Percentiles rank a stretch among this genome's conserved stretches.
phyloP scores from a whole-genome alignment of 2,113 vertebrate species.

The Microcebus lehilahytsara region DNA sequence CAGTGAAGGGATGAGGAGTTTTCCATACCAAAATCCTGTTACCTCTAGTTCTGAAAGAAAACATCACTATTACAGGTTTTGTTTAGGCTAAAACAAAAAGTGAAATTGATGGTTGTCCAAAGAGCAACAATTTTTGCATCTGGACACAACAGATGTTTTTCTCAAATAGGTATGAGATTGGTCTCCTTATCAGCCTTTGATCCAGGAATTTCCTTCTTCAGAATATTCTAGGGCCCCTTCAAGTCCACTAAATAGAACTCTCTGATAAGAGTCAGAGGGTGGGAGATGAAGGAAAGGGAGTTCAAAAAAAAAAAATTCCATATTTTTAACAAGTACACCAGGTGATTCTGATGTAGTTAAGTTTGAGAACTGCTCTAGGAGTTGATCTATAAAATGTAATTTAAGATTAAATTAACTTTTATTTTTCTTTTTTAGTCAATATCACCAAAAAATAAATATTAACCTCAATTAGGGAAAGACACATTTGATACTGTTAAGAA shows the following conservation, averaged over 20 bases:
- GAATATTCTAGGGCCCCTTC: background rate
- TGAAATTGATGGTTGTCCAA: background rate
- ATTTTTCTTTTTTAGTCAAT: background rate
- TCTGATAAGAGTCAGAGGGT: background rate
- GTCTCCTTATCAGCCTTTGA: background rate
- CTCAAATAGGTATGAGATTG: background rate
- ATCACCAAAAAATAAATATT: background rate
- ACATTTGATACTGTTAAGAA: background rate
- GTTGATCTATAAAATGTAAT: background rate
- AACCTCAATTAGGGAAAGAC: background rate
- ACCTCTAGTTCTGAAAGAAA: background rate
- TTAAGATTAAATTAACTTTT: background rate
- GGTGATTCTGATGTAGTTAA: background rate
- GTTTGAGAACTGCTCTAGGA: background rate
- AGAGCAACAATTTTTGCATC: background rate
- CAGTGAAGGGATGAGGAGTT: background rate
- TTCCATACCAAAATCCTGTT: background rate
- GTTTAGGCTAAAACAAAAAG: background rate
- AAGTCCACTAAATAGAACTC: background rate
- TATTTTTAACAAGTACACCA: background rate
- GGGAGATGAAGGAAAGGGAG: background rate
- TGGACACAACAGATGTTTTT: conserved; percentile 50
- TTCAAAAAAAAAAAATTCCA: background rate
- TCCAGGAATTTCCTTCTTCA: background rate
- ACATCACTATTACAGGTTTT: background rate